A percentile compares a stretch with the other conserved stretches of the same genome.
phyloP scores from a whole-genome alignment of 2,888 invertebrate species.

The Gandaritis pyraliata region DNA sequence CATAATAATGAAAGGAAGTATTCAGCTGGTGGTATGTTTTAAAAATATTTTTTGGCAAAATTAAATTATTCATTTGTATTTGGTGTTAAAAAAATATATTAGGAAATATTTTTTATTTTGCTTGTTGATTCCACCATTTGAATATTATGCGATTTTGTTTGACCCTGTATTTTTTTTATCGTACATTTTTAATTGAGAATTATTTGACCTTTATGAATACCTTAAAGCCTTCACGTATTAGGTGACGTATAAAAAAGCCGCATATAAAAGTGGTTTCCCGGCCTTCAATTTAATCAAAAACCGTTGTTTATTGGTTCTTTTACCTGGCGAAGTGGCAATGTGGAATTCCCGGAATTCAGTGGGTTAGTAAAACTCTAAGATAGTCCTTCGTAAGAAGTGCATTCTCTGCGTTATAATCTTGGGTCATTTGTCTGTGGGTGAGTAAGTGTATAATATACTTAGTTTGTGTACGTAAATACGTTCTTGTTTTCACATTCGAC shows the following conservation, averaged over 20 bases:
- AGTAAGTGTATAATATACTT: background rate
- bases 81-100: too few species aligned
- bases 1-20: too few species aligned
- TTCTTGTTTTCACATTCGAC: too few species aligned
- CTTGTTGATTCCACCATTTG: too few species aligned
- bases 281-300: conserved; percentile 1
- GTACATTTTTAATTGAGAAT: too few species aligned
- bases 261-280: background rate
- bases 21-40: too few species aligned
- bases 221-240: background rate
- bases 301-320: conserved; percentile 15
- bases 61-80: too few species aligned
- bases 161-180: too few species aligned
- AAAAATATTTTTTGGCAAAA: too few species aligned
- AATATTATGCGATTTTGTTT: too few species aligned
- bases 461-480: background rate
- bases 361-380: conserved; percentile 9
- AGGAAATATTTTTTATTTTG: too few species aligned
- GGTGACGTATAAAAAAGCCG: background rate
- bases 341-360: conserved; percentile 29
- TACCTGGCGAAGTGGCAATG: conserved; percentile 25
- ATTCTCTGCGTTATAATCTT: conserved; percentile 16
- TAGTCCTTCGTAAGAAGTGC: conserved; percentile 8
- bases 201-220: background rate
- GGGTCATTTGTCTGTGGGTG: background rate